A percentile compares a stretch with the other conserved stretches of the same genome.
Conservation (phyloP, 2,888 invertebrate species). For the Pyrgus malvae region DNA sequence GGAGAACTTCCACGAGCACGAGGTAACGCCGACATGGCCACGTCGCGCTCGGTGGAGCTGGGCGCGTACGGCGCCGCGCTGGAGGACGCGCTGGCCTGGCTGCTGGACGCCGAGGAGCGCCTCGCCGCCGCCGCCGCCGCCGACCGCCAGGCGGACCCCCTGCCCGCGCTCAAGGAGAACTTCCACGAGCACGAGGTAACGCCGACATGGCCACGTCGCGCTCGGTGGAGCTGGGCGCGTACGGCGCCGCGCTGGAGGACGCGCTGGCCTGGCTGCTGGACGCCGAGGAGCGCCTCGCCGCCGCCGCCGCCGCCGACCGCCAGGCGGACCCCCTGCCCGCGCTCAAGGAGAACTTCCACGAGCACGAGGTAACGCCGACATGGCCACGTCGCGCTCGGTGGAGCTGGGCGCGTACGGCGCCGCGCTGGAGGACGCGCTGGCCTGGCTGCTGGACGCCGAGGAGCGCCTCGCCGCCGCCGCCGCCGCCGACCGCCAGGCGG, state of each 20-base stretch:
- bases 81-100: constrained; percentile 93
- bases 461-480: constrained; percentile 84
- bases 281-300: constrained; percentile 91
- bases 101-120: constrained; percentile 94
- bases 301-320: constrained; percentile 36
- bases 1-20: constrained; percentile 59
- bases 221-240: constrained; percentile 89
- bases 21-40: constrained; percentile 80
- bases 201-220: constrained; percentile 87
- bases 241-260: constrained; percentile 92
- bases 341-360: too few species aligned
- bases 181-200: constrained; percentile 60
- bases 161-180: constrained; percentile 49
- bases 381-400: constrained; percentile 86
- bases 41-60: constrained; percentile 87
- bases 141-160: constrained; percentile 32
- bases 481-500: constrained; percentile 34
- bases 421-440: constrained; percentile 92
- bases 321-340: constrained; percentile 32
- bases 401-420: constrained; percentile 92
- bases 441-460: constrained; percentile 94
- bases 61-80: constrained; percentile 92
- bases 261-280: constrained; percentile 93
- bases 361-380: too few species aligned
- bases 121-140: constrained; percentile 66